phyloP scores from a whole-genome alignment of 2,113 vertebrate species.

The Cinclus mexicanus region DNA sequence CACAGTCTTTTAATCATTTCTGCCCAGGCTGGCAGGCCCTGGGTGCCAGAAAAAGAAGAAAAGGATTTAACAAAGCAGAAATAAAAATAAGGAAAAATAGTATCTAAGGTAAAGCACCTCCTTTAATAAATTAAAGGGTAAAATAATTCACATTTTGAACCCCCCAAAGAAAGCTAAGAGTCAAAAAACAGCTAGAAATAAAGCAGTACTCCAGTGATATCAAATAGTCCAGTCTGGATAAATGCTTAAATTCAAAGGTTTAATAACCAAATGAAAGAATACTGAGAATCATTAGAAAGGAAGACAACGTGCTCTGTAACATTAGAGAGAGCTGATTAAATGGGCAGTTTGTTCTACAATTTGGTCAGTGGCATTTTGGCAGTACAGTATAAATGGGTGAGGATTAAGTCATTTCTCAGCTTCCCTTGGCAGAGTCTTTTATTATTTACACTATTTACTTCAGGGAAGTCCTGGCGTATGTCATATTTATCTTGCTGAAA shows the following conservation, averaged over 20 bases:
- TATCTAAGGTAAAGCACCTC: slow-evolving; percentile 1
- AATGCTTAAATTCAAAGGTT: background rate
- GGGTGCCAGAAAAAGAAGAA: slow-evolving; percentile 27
- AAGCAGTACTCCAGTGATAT: background rate
- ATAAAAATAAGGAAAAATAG: slow-evolving; percentile 38
- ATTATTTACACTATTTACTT: slow-evolving; percentile 92
- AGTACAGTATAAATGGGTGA: slow-evolving; percentile 77
- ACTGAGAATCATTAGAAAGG: slow-evolving; percentile 61
- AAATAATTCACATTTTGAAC: slow-evolving; percentile 35
- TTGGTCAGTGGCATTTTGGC: slow-evolving; percentile 72
- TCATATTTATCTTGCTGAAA: slow-evolving; percentile 88
- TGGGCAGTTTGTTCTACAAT: slow-evolving; percentile 75
- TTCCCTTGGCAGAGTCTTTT: slow-evolving; percentile 82
- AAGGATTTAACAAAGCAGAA: slow-evolving; percentile 63
- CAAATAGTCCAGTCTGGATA: background rate
- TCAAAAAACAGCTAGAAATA: background rate
- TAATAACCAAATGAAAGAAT: slow-evolving; percentile 38
- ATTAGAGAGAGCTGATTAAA: slow-evolving; percentile 74
- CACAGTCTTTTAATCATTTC: slow-evolving; percentile 69
- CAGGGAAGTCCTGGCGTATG: slow-evolving; percentile 78
- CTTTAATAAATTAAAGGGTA: slow-evolving; percentile 29
- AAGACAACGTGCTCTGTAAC: slow-evolving; percentile 62
- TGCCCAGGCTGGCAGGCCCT: slow-evolving; percentile 46
- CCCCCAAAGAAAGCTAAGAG: background rate
- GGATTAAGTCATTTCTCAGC: slow-evolving; percentile 91